phyloP scores from a whole-genome alignment of 2,888 invertebrate species.

The Caenorhabditis plicata region DNA sequence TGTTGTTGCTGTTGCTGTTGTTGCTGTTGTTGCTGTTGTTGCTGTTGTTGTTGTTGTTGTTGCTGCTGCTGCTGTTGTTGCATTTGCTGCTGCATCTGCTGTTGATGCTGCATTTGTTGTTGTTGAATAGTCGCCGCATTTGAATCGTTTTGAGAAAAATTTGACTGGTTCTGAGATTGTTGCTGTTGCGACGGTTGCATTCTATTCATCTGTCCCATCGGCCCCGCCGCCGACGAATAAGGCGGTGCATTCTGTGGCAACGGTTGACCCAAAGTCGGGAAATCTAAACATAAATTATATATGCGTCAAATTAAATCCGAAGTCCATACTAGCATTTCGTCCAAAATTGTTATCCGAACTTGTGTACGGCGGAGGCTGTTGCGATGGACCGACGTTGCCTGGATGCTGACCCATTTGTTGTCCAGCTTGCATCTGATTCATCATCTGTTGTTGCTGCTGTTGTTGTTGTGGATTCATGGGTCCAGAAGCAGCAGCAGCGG shows the following conservation, averaged over 20 bases:
- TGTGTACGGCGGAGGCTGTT: conserved; percentile 1
- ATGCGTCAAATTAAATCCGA: background rate
- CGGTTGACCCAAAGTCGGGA: background rate
- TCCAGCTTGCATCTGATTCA: background rate
- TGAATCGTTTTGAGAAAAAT: background rate
- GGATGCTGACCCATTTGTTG: background rate
- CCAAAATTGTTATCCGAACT: too few species aligned
- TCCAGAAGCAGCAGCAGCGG: conserved; percentile 10
- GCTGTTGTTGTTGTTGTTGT: conserved; percentile 11
- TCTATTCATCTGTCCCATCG: background rate
- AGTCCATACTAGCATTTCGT: too few species aligned
- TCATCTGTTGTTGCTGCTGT: background rate
- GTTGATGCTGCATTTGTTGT: conserved; percentile 9
- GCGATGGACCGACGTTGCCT: background rate
- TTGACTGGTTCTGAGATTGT: background rate
- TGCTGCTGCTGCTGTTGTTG: conserved; percentile 5
- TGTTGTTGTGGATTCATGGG: background rate
- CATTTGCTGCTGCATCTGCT: background rate
- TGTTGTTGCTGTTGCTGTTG: conserved; percentile 2
- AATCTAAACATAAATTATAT: conserved; percentile 1
- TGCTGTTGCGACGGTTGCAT: conserved; percentile 6
- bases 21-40: conserved; percentile 5
- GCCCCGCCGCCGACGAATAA: conserved; percentile 1
- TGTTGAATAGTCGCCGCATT: conserved; percentile 18
- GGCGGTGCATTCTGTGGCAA: background rate